Evolutionary conservation across 2,113 vertebrate species (phyloP), one percentile per base, ranked within the genome.

Genomic region (Xyliphius kryptos): DNA sequence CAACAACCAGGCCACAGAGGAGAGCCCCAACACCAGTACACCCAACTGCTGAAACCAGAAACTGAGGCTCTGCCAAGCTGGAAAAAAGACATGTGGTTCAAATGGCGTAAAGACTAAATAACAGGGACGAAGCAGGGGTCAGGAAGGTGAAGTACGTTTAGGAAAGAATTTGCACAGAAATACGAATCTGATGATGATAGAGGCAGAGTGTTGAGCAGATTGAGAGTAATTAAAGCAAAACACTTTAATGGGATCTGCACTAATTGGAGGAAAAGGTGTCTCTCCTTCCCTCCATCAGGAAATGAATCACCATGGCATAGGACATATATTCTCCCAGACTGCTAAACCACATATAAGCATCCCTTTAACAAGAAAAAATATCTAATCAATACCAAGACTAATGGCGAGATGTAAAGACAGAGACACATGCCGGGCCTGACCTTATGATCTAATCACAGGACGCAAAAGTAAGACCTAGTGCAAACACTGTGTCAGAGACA

Each of bases 21-120:
- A 91, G 10, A 93, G 87, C 37, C 37, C 90, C 0, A 92, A 91
- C 81, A 90, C 89, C 5, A 93, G 91, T 79, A 92, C 91, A 26
- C 91, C 92, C 73, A 93, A 91, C 88, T 95, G 92, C 85, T 97
- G 89, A 87, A 75, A 74, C 67, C 5, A 21, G 44, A n/a, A n/a
- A n/a, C n/a, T n/a, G 58, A 69, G 22, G 15, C 51, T 60, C 60
- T 52, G 57, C 26, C 53, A 59, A 74, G 71, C n/a, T n/a, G n/a
- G n/a, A n/a, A n/a, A n/a, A n/a, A n/a, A n/a, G n/a, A n/a, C n/a
- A n/a, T n/a, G n/a, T n/a, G n/a, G n/a, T n/a, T n/a, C n/a, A n/a
- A n/a, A n/a, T n/a, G n/a, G n/a, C n/a, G n/a, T n/a, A n/a, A n/a
- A n/a, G n/a, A n/a, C n/a, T n/a, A n/a, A n/a, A n/a, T n/a, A n/a